Percentiles rank a stretch among this genome's conserved stretches.
These are phyloP conservation scores for Cylas formicarius DNA, from an alignment of 1,140 invertebrate genomes.

Conservation along the genomic window DNA sequence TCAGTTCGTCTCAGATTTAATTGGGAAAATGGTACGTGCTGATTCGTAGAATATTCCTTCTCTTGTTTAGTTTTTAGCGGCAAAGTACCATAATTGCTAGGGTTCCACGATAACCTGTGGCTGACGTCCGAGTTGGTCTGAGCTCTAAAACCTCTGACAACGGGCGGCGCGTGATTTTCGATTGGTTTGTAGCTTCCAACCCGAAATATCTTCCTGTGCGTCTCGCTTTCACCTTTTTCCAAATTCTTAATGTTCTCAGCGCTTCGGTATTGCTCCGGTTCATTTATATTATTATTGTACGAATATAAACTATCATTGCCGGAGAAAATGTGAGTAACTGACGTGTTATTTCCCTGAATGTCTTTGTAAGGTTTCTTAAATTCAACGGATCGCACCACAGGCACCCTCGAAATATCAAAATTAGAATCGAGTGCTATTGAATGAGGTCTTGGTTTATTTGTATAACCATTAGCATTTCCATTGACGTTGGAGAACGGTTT, in stretches of 20 bases:
- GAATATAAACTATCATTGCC: slow-evolving; percentile 13
- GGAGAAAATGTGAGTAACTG: slow-evolving; percentile 33
- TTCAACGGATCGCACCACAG: slow-evolving; percentile 42
- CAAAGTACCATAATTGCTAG: slow-evolving; percentile 18
- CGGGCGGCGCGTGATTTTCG: slow-evolving; percentile 20
- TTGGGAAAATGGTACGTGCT: slow-evolving; percentile 33
- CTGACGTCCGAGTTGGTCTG: slow-evolving; percentile 14
- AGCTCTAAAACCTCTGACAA: slow-evolving; percentile 36
- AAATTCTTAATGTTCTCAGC: slow-evolving; percentile 12
- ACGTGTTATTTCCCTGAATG: slow-evolving; percentile 28
- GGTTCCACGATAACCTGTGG: slow-evolving; percentile 28
- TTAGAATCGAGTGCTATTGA: slow-evolving; percentile 35
- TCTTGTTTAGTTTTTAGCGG: slow-evolving; percentile 20
- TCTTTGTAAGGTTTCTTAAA: slow-evolving; percentile 40
- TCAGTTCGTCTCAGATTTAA: slow-evolving; percentile 31
- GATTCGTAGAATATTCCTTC: slow-evolving; percentile 23
- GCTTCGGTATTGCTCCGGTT: slow-evolving; percentile 9
- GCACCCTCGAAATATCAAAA: slow-evolving; percentile 39
- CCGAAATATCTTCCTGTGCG: slow-evolving; percentile 24
- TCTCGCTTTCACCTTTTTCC: slow-evolving; percentile 15
- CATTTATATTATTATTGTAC: slow-evolving; percentile 6
- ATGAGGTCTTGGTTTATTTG: slow-evolving; percentile 30
- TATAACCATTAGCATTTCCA: slow-evolving; percentile 17
- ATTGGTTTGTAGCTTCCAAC: slow-evolving; percentile 30
- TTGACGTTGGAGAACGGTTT: slow-evolving; percentile 37